Conservation (phyloP, 1,140 invertebrate genomes). For the Drosophila ananassae region DNA sequence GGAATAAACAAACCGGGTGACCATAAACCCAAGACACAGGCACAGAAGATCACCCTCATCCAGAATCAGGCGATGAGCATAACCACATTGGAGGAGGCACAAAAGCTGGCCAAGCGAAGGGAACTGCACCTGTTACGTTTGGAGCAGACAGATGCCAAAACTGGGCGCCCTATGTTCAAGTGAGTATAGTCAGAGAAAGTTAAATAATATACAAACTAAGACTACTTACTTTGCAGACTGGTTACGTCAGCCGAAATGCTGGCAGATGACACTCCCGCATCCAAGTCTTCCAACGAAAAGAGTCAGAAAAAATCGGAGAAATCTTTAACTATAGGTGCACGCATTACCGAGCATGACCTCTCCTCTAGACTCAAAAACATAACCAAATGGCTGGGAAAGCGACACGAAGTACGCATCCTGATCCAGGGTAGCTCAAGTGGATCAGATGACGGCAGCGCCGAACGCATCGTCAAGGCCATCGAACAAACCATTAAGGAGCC, state of each 20-base stretch:
- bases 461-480: conserved; percentile 84
- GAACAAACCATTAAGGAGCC: conserved; percentile 85
- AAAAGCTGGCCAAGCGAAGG: conserved; percentile 86
- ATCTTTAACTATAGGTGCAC: conserved; percentile 86
- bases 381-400: conserved; percentile 87
- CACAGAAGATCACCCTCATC: conserved; percentile 85
- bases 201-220: neutral
- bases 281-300: conserved; percentile 37
- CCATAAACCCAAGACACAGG: conserved; percentile 29
- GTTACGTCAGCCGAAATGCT: conserved; percentile 69
- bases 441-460: conserved; percentile 84
- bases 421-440: conserved; percentile 84
- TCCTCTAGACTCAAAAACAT: conserved; percentile 87
- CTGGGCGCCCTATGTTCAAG: conserved; percentile 87
- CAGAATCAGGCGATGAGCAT: conserved; percentile 84
- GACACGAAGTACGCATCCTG: conserved; percentile 86
- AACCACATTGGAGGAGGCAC: conserved; percentile 86
- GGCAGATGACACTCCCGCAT: conserved; percentile 46
- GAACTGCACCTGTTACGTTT: conserved; percentile 87
- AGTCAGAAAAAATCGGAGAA: conserved; percentile 84
- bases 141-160: conserved; percentile 87
- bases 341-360: conserved; percentile 88
- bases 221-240: conserved; percentile 36
- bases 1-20: conserved; percentile 17
- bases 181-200: conserved; percentile 17